phyloP scores from a whole-genome alignment of 2,888 invertebrate species.

The Muschampia plurimacula region DNA sequence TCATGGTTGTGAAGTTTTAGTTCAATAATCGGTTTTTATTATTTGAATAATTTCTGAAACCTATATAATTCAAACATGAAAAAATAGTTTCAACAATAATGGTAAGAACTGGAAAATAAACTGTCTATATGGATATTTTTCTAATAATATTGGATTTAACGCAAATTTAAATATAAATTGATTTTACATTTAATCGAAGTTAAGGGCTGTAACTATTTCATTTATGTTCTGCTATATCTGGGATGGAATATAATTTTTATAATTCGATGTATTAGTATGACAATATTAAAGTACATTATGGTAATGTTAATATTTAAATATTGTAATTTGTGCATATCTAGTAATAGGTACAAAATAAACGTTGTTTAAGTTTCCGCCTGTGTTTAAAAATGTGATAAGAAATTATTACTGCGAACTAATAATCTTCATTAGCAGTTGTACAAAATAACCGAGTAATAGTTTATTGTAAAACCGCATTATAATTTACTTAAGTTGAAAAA shows the following conservation, averaged over 20 bases:
- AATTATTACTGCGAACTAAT: slow-evolving; percentile 17
- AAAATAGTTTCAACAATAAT: slow-evolving; percentile 48
- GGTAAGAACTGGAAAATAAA: slow-evolving; percentile 53
- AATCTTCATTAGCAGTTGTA: slow-evolving; percentile 26
- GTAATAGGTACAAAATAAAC: slow-evolving; percentile 59
- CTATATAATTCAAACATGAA: slow-evolving; percentile 48
- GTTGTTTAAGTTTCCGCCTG: slow-evolving; percentile 58
- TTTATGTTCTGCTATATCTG: slow-evolving; percentile 74
- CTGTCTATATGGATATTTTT: slow-evolving; percentile 73
- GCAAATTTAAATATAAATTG: slow-evolving; percentile 40
- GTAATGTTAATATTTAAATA: slow-evolving; percentile 50
- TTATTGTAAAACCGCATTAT: neutral
- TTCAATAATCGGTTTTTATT: slow-evolving; percentile 11
- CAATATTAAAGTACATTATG: slow-evolving; percentile 71
- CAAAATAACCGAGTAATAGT: slow-evolving; percentile 29
- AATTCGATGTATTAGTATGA: slow-evolving; percentile 74
- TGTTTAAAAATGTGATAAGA: slow-evolving; percentile 48
- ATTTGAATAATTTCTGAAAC: slow-evolving; percentile 6
- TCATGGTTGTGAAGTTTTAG: slow-evolving; percentile 37
- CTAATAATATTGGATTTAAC: slow-evolving; percentile 70
- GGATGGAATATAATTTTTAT: slow-evolving; percentile 69
- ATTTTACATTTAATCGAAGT: slow-evolving; percentile 58
- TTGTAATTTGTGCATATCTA: slow-evolving; percentile 68
- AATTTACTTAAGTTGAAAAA: neutral
- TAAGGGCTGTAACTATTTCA: slow-evolving; percentile 61